phyloP scores from a whole-genome alignment of 2,888 invertebrate species.

The Nomada lathburiana region DNA sequence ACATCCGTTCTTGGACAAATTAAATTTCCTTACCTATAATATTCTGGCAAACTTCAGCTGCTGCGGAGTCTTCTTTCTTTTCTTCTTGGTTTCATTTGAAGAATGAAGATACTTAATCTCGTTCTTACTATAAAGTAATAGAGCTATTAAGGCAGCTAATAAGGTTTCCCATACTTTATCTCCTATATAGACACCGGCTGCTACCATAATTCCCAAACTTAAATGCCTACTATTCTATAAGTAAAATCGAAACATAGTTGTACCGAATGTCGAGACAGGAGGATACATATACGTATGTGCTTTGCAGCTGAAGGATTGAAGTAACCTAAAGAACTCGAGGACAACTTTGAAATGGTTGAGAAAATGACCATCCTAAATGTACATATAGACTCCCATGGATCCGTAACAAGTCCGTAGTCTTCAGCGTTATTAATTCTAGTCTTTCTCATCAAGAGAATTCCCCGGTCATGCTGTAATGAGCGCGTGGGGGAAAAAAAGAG shows the following conservation, averaged over 20 bases:
- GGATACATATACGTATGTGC: not conserved
- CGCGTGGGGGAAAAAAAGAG: conserved; percentile 26
- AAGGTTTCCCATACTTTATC: conserved; percentile 11
- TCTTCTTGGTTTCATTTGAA: not conserved
- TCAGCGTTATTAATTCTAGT: conserved; percentile 65
- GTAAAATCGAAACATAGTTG: conserved; percentile 8
- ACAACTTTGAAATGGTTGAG: not conserved
- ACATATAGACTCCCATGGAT: conserved; percentile 44
- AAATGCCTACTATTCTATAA: conserved; percentile 1
- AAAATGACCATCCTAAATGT: conserved; percentile 35
- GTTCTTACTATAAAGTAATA: conserved; percentile 10
- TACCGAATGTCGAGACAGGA: not conserved
- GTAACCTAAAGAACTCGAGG: too few relatives aligned
- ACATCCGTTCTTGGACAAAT: conserved; percentile 13
- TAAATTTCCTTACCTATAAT: not conserved
- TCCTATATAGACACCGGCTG: conserved; percentile 7
- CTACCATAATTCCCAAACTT: conserved; percentile 13
- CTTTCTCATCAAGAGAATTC: conserved; percentile 63
- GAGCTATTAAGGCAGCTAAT: conserved; percentile 18
- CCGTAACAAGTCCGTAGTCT: conserved; percentile 50
- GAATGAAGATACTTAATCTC: not conserved
- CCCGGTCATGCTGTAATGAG: conserved; percentile 18
- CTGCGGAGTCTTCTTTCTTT: not conserved
- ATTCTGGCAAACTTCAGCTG: conserved; percentile 24
- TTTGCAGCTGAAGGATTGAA: conserved; percentile 27